Evolutionary conservation across 2,888 invertebrate species (phyloP), one percentile per base, ranked within the genome.

Genomic region (Abscondita cerata): DNA sequence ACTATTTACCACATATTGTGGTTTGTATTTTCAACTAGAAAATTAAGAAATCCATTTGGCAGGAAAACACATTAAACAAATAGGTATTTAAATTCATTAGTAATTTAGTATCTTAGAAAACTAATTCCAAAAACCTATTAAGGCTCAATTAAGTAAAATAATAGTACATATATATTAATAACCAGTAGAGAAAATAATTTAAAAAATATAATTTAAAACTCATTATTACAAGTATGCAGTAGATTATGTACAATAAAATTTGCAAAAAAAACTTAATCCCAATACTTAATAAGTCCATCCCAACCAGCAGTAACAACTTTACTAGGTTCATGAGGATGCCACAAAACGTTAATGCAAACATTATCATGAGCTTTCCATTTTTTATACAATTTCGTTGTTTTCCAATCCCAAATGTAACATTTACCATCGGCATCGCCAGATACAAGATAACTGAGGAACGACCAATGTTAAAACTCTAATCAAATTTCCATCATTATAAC

Each of bases 351-450:
- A 65, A 98, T 98, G 78, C 98, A 98, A 12, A 98, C 98, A 62
- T 95, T 95, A 71, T 99, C 98, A 78, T 99, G 99, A 0, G 99
- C 99, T 81, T 98, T 98, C 95, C 99, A 98, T 78, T 97, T 98
- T 80, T 95, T 96, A 81, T 95, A 96, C 65, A 99, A 84, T 82
- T 98, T 97, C 66, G 98, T 98, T 0, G 98, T 96, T 80, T 98
- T 98, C 98, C 98, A 99, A 78, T 99, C 98, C 99, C 99, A 99
- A 44, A 99, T 89, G 81, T 96, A 98, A 73, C 96, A 91, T 81
- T 98, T 98, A 8, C 99, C 99, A 82, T 99, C 99, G 0, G 98
- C 98, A 81, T 99, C 99, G 1, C 99, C 99, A 0, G 97, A 98
- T 53, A 96, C 91, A 38, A 99, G 83, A 79, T 98, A 98, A 75